phyloP scores from a whole-genome alignment of 1,140 invertebrate species.

The Grapholita molesta region DNA sequence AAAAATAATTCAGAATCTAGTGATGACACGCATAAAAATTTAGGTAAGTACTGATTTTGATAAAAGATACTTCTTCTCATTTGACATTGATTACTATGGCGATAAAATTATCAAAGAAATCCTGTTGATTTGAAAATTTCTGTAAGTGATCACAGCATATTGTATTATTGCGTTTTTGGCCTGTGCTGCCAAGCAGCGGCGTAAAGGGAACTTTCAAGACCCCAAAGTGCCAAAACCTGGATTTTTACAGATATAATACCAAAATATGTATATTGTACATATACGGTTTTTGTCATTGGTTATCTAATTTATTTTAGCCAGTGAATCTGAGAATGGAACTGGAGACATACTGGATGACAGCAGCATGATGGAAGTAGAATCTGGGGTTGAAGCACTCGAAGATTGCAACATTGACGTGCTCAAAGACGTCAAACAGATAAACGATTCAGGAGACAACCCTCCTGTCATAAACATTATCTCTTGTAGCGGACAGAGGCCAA shows the following conservation, averaged over 20 bases:
- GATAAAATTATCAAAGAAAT: too few relatives aligned
- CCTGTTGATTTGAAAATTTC: too few relatives aligned
- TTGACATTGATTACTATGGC: too few relatives aligned
- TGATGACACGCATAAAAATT: conserved; percentile 71
- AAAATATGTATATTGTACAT: too few relatives aligned
- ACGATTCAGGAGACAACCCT: conserved; percentile 27
- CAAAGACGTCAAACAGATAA: conserved; percentile 43
- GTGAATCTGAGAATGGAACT: conserved; percentile 45
- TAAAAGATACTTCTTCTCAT: too few relatives aligned
- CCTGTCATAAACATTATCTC: conserved; percentile 18
- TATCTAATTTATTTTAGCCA: conserved; percentile 31
- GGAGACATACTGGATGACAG: conserved; percentile 49
- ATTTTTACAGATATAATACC: too few relatives aligned
- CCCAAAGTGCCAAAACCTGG: too few relatives aligned
- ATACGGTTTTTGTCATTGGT: too few relatives aligned
- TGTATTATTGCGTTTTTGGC: too few relatives aligned
- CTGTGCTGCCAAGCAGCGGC: too few relatives aligned
- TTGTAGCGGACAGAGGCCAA: conserved; percentile 24
- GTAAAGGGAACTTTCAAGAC: too few relatives aligned
- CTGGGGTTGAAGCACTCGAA: conserved; percentile 73
- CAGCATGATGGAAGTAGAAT: conserved; percentile 66
- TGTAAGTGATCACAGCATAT: too few relatives aligned
- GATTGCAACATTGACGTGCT: conserved; percentile 59
- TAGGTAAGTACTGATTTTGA: conserved; percentile 41
- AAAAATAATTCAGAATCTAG: conserved; percentile 60